Evolutionary conservation across 1,140 invertebrate genomes (phyloP).

Genomic region (Drosophila sturtevanti): DNA sequence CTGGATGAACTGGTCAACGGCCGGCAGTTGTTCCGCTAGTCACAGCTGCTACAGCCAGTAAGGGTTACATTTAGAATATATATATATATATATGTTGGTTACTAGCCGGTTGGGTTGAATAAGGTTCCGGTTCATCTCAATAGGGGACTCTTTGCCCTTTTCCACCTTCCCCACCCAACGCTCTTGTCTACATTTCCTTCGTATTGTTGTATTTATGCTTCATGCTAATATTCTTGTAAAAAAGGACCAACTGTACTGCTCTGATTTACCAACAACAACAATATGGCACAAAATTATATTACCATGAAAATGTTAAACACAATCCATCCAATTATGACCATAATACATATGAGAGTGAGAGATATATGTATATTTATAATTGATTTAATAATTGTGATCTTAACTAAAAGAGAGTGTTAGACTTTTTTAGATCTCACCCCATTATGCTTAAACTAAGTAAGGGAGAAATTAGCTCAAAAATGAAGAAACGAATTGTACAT

Average conservation of each 20-base stretch:
- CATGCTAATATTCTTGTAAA: neutral
- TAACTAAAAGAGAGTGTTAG: no score
- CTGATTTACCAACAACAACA: neutral
- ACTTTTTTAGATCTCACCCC: no score
- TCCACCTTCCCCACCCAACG: no score
- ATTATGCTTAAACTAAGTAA: no score
- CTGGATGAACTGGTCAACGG: slow-evolving; percentile 9
- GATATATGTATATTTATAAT: no score
- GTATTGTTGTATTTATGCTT: neutral
- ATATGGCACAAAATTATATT: neutral
- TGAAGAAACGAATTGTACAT: no score
- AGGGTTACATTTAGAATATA: slow-evolving; percentile 4
- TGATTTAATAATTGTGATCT: neutral
- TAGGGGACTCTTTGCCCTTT: neutral
- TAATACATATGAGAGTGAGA: neutral
- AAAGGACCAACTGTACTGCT: no score
- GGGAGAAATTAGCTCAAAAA: no score
- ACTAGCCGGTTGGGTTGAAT: neutral
- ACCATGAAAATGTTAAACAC: neutral
- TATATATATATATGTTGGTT: neutral
- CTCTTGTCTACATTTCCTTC: neutral
- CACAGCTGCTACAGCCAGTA: slow-evolving; percentile 8
- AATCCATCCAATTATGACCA: neutral
- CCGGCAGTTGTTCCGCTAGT: slow-evolving; percentile 13
- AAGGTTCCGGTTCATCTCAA: slow-evolving; percentile 1